These are phyloP conservation scores for Argopecten irradians DNA, from an alignment of 1,140 invertebrate genomes.

Conservation along the genomic window DNA sequence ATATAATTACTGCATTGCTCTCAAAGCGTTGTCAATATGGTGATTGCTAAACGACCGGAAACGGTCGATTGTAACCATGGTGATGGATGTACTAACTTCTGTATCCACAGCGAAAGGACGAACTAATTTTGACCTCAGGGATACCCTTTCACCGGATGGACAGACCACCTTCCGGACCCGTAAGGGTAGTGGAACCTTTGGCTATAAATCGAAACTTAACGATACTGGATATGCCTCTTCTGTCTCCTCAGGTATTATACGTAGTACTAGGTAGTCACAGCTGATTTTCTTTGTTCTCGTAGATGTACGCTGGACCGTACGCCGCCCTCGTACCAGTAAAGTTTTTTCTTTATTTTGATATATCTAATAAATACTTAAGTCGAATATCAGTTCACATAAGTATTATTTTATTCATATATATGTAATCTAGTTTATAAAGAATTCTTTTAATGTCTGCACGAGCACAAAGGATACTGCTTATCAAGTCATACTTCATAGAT, in stretches of 20 bases:
- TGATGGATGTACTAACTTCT: constrained; percentile 43
- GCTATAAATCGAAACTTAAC: constrained; percentile 64
- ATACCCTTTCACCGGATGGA: constrained; percentile 63
- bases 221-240: constrained; percentile 71
- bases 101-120: constrained; percentile 71
- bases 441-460: too few species aligned
- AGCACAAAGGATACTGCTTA: too few species aligned
- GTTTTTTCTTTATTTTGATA: neutral
- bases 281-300: neutral
- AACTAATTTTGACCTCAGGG: constrained; percentile 73
- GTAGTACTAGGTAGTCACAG: neutral
- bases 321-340: neutral
- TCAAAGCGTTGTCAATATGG: constrained; percentile 12
- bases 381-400: neutral
- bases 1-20: neutral
- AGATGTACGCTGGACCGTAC: neutral
- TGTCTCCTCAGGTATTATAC: constrained; percentile 68
- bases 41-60: neutral
- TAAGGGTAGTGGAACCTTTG: constrained; percentile 63
- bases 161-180: constrained; percentile 58
- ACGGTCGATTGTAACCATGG: neutral
- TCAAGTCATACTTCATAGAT: too few species aligned
- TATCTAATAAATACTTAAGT: neutral
- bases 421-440: too few species aligned
- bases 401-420: too few species aligned